Conservation (phyloP, 2,113 vertebrate genomes). For the Eleginops maclovinus region DNA sequence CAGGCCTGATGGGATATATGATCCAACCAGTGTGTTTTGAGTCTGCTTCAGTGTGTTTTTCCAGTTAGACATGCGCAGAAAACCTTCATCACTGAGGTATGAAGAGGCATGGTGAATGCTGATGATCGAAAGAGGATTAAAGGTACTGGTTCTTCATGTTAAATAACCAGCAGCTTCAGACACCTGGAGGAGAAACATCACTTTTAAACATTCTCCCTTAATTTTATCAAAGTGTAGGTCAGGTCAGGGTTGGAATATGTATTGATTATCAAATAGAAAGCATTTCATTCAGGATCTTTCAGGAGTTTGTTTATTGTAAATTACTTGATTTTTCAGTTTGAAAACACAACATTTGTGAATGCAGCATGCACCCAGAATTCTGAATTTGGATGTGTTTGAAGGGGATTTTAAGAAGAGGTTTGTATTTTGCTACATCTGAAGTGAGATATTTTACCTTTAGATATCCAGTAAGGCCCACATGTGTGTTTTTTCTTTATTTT, state of each 20-base stretch:
- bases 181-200: background rate
- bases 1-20: background rate
- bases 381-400: no score
- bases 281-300: background rate
- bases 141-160: background rate
- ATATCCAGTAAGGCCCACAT: background rate
- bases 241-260: slow-evolving; percentile 24
- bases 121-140: background rate
- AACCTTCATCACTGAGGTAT: background rate
- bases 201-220: slow-evolving; percentile 20
- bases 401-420: no score
- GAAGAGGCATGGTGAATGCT: background rate
- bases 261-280: slow-evolving; percentile 4
- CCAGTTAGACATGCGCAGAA: background rate
- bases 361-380: no score
- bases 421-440: no score
- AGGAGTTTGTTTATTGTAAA: background rate
- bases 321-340: background rate
- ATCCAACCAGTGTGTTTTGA: background rate
- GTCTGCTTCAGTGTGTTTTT: slow-evolving; percentile 5
- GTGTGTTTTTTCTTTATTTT: slow-evolving; percentile 7
- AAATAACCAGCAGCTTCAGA: slow-evolving; percentile 7
- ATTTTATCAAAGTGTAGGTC: slow-evolving; percentile 18
- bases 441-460: no score
- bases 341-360: background rate